Percentiles rank a stretch among this genome's conserved stretches.
phyloP scores from a whole-genome alignment of 2,113 vertebrate genomes.

The Clarias batrachus region DNA sequence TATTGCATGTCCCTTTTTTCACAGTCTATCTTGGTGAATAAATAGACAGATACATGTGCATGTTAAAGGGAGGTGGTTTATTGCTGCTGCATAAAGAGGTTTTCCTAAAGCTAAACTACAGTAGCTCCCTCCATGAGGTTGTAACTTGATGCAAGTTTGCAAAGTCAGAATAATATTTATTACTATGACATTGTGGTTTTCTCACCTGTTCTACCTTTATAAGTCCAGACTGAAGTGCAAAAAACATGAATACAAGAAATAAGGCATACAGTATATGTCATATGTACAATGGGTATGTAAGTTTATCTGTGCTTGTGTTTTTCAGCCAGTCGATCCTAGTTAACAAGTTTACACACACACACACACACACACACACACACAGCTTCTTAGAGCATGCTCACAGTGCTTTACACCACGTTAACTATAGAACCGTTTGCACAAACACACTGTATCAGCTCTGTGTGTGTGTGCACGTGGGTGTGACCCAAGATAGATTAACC shows the following conservation, averaged over 20 bases:
- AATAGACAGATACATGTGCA: too few relatives aligned
- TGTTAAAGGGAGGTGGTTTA: not conserved
- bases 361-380: not conserved
- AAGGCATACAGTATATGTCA: not conserved
- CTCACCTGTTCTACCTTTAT: not conserved
- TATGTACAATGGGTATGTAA: not conserved
- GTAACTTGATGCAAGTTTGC: not conserved
- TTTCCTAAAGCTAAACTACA: not conserved
- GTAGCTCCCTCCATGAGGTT: not conserved
- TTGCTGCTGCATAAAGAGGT: not conserved
- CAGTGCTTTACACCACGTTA: not conserved
- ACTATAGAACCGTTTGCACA: not conserved
- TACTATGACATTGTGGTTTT: not conserved
- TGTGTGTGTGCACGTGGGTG: constrained; percentile 33
- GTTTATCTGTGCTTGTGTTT: not conserved
- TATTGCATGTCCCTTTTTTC: not conserved
- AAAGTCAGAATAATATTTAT: not conserved
- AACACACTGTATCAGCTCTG: not conserved
- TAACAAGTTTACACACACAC: not conserved
- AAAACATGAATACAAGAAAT: not conserved
- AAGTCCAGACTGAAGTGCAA: not conserved
- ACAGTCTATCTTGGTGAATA: not conserved
- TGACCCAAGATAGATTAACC: constrained; percentile 62
- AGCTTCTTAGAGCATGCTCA: not conserved
- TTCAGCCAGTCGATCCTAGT: not conserved